Percentiles rank a stretch among this genome's conserved stretches.
phyloP scores from a whole-genome alignment of 2,888 invertebrate species.

The Cephalotes varians region DNA sequence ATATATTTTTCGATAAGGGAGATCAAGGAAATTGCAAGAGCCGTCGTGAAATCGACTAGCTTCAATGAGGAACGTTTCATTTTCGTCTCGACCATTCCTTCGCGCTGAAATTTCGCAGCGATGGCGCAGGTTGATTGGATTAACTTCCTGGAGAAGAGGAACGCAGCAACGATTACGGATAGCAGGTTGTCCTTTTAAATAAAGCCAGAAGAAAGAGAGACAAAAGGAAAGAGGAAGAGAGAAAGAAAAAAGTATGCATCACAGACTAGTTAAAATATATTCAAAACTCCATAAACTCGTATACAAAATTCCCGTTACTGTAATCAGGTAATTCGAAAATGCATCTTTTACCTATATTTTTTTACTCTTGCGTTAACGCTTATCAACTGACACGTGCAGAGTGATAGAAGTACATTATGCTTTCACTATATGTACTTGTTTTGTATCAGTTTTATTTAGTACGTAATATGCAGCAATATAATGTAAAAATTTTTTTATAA shows the following conservation, averaged over 20 bases:
- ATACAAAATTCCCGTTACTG: constrained; percentile 5
- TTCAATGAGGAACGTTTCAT: constrained; percentile 57
- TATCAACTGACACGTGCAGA: background rate
- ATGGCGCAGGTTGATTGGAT: constrained; percentile 69
- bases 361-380: background rate
- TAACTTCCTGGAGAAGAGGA: constrained; percentile 63
- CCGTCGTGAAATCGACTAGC: constrained; percentile 69
- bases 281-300: constrained; percentile 7
- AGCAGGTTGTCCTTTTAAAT: constrained; percentile 63
- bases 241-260: background rate
- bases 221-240: background rate
- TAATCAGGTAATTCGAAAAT: background rate
- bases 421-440: background rate
- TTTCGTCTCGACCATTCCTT: constrained; percentile 49
- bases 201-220: constrained; percentile 42
- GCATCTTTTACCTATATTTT: background rate
- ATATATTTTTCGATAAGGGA: constrained; percentile 59
- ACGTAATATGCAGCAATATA: background rate
- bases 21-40: constrained; percentile 68
- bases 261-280: constrained; percentile 47
- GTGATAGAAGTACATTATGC: background rate
- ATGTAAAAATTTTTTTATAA: background rate
- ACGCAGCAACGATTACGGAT: constrained; percentile 65
- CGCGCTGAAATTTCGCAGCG: constrained; percentile 66
- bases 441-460: background rate